Evolutionary conservation across 2,113 vertebrate genomes (phyloP), one percentile per base, ranked within the genome.

Genomic region (Papio anubis): DNA sequence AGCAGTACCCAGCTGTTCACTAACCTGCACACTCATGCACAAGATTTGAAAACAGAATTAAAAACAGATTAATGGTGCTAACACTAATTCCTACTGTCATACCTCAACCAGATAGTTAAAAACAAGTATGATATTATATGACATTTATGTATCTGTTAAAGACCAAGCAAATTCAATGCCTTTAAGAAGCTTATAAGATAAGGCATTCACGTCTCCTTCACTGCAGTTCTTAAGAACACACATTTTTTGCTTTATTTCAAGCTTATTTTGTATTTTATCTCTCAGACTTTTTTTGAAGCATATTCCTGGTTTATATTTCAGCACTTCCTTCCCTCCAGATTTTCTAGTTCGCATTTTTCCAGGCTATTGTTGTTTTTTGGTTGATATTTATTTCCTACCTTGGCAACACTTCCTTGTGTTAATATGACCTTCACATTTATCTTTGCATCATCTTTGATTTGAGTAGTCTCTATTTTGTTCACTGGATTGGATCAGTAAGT

Each of bases 381-480:
- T 50, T 93, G 91, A 64, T 96, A 84, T 92, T 83, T 95, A 70
- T 84, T 93, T 92, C 32, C 70, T 73, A 75, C 25, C 59, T 93
- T 83, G 75, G 55, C 70, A 95, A 88, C 8, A 75, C 8, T 92
- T 93, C 61, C 83, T 90, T 76, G 81, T 97, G 95, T 85, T 94
- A 96, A 95, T 92, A 89, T 95, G 83, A 92, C 86, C 94, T 97
- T 98, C 96, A 76, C 50, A 52, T 45, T 70, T 83, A 35, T 90
- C 88, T 64, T 82, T 57, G 5, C 43, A 84, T 38, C 38, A 8
- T 82, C 80, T 88, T 96, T 57, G 68, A 52, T 68, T 85, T 59
- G 43, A 92, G 35, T 43, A 57, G 9, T 70, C 40, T 3, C 43
- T 86, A 6, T 96, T 94, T 93, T 93, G 45, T 82, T 93, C 88